A percentile compares a stretch with the other conserved stretches of the same genome.
Conservation (phyloP, 1,140 invertebrate species). For the Drosophila serrata region DNA sequence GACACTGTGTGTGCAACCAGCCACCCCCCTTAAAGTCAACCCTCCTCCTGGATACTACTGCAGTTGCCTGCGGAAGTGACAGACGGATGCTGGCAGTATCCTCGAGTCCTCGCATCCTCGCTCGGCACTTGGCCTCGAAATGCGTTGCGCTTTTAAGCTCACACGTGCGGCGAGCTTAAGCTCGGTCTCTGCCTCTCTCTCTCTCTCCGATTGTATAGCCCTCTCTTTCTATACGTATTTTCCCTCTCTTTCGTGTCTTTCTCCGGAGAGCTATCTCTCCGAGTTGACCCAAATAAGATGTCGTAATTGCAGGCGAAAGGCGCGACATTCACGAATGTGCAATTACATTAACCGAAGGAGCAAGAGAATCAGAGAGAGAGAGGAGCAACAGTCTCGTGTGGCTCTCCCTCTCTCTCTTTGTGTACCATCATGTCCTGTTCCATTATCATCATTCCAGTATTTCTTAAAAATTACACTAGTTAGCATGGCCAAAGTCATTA, state of each 20-base stretch:
- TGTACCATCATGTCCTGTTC: conserved; percentile 22
- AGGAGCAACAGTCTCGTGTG: conserved; percentile 61
- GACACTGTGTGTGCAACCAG: conserved; percentile 18
- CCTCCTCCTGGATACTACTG: conserved; percentile 9
- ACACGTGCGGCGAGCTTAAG: conserved; percentile 71
- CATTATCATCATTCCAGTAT: conserved; percentile 49
- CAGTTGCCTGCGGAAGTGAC: conserved; percentile 68
- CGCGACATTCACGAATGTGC: conserved; percentile 74
- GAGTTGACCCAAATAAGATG: conserved; percentile 81
- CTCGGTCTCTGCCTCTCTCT: conserved; percentile 23
- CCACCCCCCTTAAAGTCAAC: not conserved
- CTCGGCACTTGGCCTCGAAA: conserved; percentile 77
- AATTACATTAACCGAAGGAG: conserved; percentile 65
- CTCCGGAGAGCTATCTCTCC: conserved; percentile 40
- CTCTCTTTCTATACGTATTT: not conserved
- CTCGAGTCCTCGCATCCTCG: conserved; percentile 32
- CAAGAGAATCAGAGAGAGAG: conserved; percentile 8
- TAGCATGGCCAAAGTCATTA: not conserved
- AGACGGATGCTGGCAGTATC: conserved; percentile 54
- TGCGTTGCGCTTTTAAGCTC: conserved; percentile 80
- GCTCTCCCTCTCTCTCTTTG: conserved; percentile 11
- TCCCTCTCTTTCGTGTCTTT: conserved; percentile 25
- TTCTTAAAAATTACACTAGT: conserved; percentile 49
- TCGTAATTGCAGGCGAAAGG: conserved; percentile 78
- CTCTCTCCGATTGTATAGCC: conserved; percentile 6